Base-by-base conservation (phyloP, 2,888 invertebrate genomes). In the Nomada flava region DNA sequence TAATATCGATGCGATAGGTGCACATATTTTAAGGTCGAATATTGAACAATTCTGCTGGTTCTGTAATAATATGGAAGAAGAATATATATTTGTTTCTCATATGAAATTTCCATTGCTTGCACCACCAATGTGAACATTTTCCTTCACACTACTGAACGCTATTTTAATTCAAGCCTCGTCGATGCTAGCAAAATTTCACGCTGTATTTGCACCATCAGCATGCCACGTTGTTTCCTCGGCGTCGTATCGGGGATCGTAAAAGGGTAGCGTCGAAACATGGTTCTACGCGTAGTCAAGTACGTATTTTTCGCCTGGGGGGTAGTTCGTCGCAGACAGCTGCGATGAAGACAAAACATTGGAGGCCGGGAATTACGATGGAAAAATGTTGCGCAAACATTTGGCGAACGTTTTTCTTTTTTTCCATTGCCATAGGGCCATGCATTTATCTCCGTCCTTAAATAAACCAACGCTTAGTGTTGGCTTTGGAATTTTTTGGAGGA, bases 381-480 rank as follows among this genome's bases (percentile, higher is more conserved):
- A 85, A 90, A 87, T 89, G 84, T 84, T 72, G 71, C 59, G 76
- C 86, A 88, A 89, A 90, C 87, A 90, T 88, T 89, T 89, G 80
- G 68, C 36, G 44, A 75, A 68, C 79, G 77, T 82, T 85, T 72
- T 68, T 60, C 53, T 20, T 50, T 26, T 15, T 36, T 36, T 1
- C 36, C 15, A 47, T 47, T 47, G 47, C 15, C 47, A 13, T 15
- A 36, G 36, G 52, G 26, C 15, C 29, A 10, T 64, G 72, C 44
- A 59, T 52, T 47, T 47, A 23, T 15, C 29, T 23, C 20, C 36
- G 26, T 15, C 36, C 55, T 29, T 44, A 26, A 69, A 70, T 62
- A 63, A 26, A 71, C 59, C 68, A 77, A 7, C 36, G 36, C 36
- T 7, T 36, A 36, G 36, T 7, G 36, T 36, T 36, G 36, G 36